Base-by-base conservation (phyloP, 2,888 invertebrate genomes). In the Cabera pusaria region DNA sequence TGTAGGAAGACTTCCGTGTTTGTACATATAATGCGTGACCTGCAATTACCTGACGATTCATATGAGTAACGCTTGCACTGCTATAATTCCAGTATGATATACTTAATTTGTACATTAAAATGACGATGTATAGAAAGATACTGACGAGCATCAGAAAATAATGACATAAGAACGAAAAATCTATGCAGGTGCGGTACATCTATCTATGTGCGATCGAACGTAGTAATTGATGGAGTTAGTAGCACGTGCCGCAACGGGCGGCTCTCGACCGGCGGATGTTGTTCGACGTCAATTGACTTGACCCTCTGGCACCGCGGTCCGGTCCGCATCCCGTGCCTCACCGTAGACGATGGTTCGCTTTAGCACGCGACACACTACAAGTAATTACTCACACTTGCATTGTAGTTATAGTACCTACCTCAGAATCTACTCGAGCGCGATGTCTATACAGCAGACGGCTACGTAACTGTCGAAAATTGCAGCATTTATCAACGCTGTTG, bases 251-350 rank as follows among this genome's bases (percentile, higher is more conserved):
- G 27, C 16, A 16, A n/a, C 57, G 53, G 57, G 57, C 60, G 58
- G 55, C 68, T 66, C 60, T 62, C 69, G 66, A 55, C 56, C 59
- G 64, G 76, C 84, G 85, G 84, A 83, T 78, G 83, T 78, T 64
- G 64, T 71, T 68, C 78, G 73, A 66, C 79, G 72, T 78, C 83
- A 85, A 85, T 87, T 86, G 85, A 81, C 76, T 86, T 86, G 86
- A 85, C 86, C 86, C 83, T 73, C 78, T 75, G 78, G 64, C 72
- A 68, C 58, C 71, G 64, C 69, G 72, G 79, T 75, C 79, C 82
- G 80, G 73, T 60, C 64, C 67, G 64, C 69, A 73, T 80, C 76
- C 79, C 82, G 80, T 73, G 61, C 64, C 67, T 64, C 72, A 57
- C 61, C 59, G 44, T 27, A 7, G 27, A 17, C 34, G 17, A 55